Evolutionary conservation across 1,140 invertebrate species (phyloP).

Genomic region (Pectinophora gossypiella): DNA sequence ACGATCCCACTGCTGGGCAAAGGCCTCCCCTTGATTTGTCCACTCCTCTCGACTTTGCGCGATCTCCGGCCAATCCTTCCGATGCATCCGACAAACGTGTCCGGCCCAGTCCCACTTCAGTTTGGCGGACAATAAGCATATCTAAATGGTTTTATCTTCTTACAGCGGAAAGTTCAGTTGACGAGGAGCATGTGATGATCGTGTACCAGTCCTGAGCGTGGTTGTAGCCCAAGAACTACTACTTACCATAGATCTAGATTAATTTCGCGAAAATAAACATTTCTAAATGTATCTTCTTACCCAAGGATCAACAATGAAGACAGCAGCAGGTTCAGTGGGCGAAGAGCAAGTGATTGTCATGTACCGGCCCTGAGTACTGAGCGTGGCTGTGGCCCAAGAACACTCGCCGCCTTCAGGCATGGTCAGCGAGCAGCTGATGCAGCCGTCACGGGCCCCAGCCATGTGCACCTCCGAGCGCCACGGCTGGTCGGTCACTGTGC

Average conservation of each 20-base stretch:
- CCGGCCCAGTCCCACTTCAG: too few relatives aligned
- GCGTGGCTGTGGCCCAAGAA: constrained; percentile 74
- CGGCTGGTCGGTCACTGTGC: constrained; percentile 56
- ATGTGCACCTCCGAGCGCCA: constrained; percentile 73
- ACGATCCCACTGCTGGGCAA: too few relatives aligned
- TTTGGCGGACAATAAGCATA: too few relatives aligned
- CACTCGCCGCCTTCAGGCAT: constrained; percentile 64
- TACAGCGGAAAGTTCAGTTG: constrained; percentile 51
- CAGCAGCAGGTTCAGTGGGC: constrained; percentile 69
- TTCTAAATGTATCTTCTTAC: constrained; percentile 24
- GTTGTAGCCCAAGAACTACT: constrained; percentile 50
- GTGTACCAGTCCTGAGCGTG: constrained; percentile 73
- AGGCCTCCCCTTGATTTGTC: too few relatives aligned
- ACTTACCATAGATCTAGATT: too few relatives aligned
- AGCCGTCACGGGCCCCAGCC: constrained; percentile 51
- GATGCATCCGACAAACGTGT: too few relatives aligned
- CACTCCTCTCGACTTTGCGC: too few relatives aligned
- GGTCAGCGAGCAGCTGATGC: constrained; percentile 64
- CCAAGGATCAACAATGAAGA: constrained; percentile 53
- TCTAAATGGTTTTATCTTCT: too few relatives aligned
- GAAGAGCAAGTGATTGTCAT: constrained; percentile 61
- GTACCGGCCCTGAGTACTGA: constrained; percentile 76
- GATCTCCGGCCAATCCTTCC: too few relatives aligned
- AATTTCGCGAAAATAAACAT: too few relatives aligned
- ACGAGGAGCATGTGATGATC: constrained; percentile 22